A percentile compares a stretch with the other conserved stretches of the same genome.
phyloP scores from a whole-genome alignment of 1,140 invertebrate species.

The Drosophila hydei region DNA sequence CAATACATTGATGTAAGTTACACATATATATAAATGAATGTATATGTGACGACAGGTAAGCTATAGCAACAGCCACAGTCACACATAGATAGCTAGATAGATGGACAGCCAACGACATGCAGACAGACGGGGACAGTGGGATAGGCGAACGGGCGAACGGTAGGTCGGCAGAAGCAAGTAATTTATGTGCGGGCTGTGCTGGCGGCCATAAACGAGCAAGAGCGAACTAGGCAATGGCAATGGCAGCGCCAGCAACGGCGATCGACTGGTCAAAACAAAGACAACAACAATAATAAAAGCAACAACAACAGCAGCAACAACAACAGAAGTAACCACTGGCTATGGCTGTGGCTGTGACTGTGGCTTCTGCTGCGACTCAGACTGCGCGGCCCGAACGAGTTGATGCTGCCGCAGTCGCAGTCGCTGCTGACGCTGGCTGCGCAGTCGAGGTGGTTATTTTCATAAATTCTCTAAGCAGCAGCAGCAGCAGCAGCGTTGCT shows the following conservation, averaged over 20 bases:
- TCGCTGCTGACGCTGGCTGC: slow-evolving; percentile 13
- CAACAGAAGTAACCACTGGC: slow-evolving; percentile 40
- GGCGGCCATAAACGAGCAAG: slow-evolving; percentile 64
- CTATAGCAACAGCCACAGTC: slow-evolving; percentile 35
- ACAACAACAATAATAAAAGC: slow-evolving; percentile 39
- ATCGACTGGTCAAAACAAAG: slow-evolving; percentile 78
- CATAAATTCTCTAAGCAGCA: slow-evolving; percentile 59
- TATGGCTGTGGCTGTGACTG: slow-evolving; percentile 17
- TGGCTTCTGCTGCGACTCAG: slow-evolving; percentile 44
- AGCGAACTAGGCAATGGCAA: slow-evolving; percentile 49
- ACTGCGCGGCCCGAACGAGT: slow-evolving; percentile 71
- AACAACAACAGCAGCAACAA: slow-evolving; percentile 13
- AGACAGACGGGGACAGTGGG: slow-evolving; percentile 15
- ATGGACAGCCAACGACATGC: no score
- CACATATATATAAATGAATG: not conserved
- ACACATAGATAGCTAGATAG: slow-evolving; percentile 12
- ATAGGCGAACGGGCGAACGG: slow-evolving; percentile 10
- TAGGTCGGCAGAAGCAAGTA: slow-evolving; percentile 50
- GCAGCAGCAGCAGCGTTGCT: slow-evolving; percentile 10
- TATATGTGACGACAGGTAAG: slow-evolving; percentile 68
- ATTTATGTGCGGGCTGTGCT: slow-evolving; percentile 68
- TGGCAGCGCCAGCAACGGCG: slow-evolving; percentile 34
- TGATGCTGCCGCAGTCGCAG: slow-evolving; percentile 43
- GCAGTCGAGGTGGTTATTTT: slow-evolving; percentile 58
- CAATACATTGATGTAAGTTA: slow-evolving; percentile 11